phyloP scores from a whole-genome alignment of 1,140 invertebrate genomes.

The Rhynchophorus ferrugineus region DNA sequence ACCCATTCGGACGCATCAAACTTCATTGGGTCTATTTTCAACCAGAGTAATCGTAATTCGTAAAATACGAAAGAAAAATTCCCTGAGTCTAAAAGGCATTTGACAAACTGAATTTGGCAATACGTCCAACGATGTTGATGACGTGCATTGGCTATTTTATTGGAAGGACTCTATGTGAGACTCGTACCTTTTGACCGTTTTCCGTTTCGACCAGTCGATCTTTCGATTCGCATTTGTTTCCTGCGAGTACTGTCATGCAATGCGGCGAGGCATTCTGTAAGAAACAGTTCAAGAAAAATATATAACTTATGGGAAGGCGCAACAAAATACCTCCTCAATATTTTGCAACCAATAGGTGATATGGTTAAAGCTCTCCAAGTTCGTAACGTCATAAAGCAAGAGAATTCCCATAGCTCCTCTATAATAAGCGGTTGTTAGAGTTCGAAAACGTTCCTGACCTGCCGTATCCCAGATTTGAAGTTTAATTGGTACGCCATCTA shows the following conservation, averaged over 20 bases:
- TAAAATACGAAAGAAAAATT: too few species aligned
- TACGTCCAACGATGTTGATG: too few species aligned
- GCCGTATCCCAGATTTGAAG: constrained; percentile 82
- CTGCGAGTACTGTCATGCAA: constrained; percentile 75
- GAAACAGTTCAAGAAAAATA: too few species aligned
- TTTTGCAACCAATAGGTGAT: constrained; percentile 79
- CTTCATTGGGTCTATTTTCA: too few species aligned
- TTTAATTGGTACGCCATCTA: constrained; percentile 78
- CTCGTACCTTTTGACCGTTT: constrained; percentile 66
- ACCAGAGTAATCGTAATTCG: too few species aligned
- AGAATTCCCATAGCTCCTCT: constrained; percentile 80
- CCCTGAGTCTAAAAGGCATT: too few species aligned
- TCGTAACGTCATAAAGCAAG: constrained; percentile 81
- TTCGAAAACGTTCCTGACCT: constrained; percentile 68
- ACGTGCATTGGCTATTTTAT: too few species aligned
- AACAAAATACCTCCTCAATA: constrained; percentile 79
- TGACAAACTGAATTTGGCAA: too few species aligned
- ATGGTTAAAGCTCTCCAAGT: constrained; percentile 79
- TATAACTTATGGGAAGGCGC: too few species aligned
- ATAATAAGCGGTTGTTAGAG: constrained; percentile 81
- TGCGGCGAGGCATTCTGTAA: constrained; percentile 75
- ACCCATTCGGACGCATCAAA: too few species aligned
- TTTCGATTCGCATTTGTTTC: constrained; percentile 75
- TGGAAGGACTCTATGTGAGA: too few species aligned
- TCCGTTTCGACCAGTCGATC: constrained; percentile 68